These are phyloP conservation scores for Microchirus variegatus DNA, from an alignment of 2,797 vertebrate species.

Conservation along the genomic window DNA sequence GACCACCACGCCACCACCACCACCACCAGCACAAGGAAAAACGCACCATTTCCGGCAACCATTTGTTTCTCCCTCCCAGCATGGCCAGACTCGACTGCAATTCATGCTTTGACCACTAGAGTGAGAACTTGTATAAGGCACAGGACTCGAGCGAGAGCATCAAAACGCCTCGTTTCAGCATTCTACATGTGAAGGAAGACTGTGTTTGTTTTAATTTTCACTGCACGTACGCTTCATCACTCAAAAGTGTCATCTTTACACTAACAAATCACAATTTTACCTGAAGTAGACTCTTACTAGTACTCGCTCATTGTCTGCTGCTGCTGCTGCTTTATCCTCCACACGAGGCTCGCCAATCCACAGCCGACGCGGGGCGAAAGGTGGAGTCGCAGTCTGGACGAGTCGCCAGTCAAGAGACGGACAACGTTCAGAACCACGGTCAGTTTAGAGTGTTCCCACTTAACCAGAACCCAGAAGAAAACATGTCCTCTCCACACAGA, in stretches of 20 bases:
- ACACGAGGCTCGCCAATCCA: too few relatives aligned
- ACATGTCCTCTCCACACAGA: too few relatives aligned
- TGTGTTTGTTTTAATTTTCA: conserved; percentile 31
- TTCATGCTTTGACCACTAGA: conserved; percentile 78
- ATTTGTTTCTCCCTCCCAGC: conserved; percentile 20
- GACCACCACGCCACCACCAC: too few relatives aligned
- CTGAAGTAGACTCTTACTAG: background rate
- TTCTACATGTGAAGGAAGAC: conserved; percentile 34
- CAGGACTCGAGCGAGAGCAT: conserved; percentile 35
- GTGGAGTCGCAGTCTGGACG: too few relatives aligned
- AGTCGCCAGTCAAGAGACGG: too few relatives aligned
- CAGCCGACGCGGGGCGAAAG: too few relatives aligned
- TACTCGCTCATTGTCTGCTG: too few relatives aligned
- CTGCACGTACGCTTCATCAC: conserved; percentile 26
- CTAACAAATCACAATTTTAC: conserved; percentile 20
- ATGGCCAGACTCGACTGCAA: conserved; percentile 57
- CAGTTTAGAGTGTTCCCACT: too few relatives aligned
- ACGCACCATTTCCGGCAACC: conserved; percentile 13
- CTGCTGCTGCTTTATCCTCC: too few relatives aligned
- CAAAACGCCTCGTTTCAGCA: conserved; percentile 32
- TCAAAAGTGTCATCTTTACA: conserved; percentile 35
- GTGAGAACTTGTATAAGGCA: conserved; percentile 86
- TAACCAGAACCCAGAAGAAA: too few relatives aligned
- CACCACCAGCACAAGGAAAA: conserved; percentile 19
- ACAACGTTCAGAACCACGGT: too few relatives aligned